Conservation (phyloP, 2,888 invertebrate species). For the Anarsia innoxiella region DNA sequence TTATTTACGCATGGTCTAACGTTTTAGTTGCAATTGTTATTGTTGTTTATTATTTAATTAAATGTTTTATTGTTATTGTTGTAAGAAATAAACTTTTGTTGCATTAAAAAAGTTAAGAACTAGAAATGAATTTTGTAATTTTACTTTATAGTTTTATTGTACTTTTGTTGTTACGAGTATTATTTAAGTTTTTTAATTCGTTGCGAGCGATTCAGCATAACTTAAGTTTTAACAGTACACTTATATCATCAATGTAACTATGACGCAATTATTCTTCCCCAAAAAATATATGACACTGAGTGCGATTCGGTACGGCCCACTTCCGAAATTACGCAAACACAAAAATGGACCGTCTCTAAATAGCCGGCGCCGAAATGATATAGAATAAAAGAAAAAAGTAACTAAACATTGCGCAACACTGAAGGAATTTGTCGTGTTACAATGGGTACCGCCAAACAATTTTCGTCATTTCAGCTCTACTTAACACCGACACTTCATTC, state of each 20-base stretch:
- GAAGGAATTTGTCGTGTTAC: conserved; percentile 5
- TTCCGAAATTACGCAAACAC: conserved; percentile 9
- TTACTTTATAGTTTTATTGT: too few relatives aligned
- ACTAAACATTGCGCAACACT: neutral
- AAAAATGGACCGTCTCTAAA: conserved; percentile 3
- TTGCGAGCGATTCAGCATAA: too few relatives aligned
- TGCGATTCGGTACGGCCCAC: conserved; percentile 8
- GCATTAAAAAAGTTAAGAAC: too few relatives aligned
- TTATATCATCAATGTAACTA: neutral
- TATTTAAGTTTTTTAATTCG: too few relatives aligned
- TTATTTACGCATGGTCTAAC: too few relatives aligned
- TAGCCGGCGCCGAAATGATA: neutral
- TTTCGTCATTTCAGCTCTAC: neutral
- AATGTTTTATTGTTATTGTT: too few relatives aligned
- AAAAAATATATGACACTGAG: conserved; percentile 1
- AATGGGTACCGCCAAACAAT: conserved; percentile 9
- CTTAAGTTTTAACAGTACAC: too few relatives aligned
- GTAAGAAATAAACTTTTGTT: too few relatives aligned
- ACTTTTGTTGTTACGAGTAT: too few relatives aligned
- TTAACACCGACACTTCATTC: neutral
- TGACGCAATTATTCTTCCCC: neutral
- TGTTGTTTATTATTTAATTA: too few relatives aligned
- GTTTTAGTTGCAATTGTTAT: too few relatives aligned
- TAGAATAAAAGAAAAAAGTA: neutral
- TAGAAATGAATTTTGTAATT: too few relatives aligned